Conservation (phyloP, 1,140 invertebrate genomes). For the Tribolium madens region DNA sequence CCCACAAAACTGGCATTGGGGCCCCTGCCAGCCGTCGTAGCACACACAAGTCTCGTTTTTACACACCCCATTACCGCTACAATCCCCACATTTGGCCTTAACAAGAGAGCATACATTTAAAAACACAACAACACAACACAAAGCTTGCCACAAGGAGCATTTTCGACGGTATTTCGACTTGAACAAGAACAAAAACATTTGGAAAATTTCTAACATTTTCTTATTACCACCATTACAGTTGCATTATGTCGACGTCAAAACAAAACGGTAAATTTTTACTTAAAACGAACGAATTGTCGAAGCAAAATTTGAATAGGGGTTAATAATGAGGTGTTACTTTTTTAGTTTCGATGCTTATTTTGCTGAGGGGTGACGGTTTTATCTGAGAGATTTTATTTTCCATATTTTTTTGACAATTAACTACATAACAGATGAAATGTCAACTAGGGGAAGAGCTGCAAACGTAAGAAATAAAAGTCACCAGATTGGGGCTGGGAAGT, state of each 20-base stretch:
- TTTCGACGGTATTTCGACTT: conserved; percentile 86
- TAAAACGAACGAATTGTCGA: background rate
- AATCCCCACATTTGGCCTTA: conserved; percentile 69
- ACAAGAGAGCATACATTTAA: conserved; percentile 62
- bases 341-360: conserved; percentile 1
- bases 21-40: conserved; percentile 90
- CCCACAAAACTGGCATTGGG: conserved; percentile 88
- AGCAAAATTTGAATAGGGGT: background rate
- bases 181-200: conserved; percentile 88
- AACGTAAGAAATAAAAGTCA: background rate
- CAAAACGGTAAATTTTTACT: conserved; percentile 40
- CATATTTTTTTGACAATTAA: conserved; percentile 43
- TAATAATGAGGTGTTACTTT: background rate
- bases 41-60: conserved; percentile 88
- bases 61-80: conserved; percentile 81
- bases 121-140: conserved; percentile 67
- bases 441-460: background rate
- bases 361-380: background rate
- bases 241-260: conserved; percentile 39
- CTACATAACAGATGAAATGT: conserved; percentile 36
- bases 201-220: conserved; percentile 81
- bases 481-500: background rate
- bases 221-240: conserved; percentile 56
- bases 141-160: conserved; percentile 69
- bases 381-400: conserved; percentile 9